Evolutionary conservation across 2,797 vertebrate species (phyloP).

Genomic region (Brachyalestes nurse): DNA sequence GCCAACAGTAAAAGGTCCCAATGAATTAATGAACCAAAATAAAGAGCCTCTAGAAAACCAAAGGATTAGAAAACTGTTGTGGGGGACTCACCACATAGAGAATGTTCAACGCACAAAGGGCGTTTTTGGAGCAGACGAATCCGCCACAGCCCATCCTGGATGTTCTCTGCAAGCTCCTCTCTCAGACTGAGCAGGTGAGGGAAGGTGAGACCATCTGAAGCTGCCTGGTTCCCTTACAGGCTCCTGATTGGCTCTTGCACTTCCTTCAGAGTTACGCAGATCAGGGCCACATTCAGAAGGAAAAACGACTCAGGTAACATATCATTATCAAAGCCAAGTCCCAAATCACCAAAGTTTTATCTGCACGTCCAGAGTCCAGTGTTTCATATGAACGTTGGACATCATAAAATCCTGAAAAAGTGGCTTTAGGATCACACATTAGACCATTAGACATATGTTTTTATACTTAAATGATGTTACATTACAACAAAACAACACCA

Average conservation of each 20-base stretch:
- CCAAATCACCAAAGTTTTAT: neutral
- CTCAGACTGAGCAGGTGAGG: neutral
- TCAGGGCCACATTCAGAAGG: neutral
- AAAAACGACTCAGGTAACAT: neutral
- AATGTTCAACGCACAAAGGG: constrained; percentile 83
- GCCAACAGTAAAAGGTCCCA: neutral
- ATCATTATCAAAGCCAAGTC: neutral
- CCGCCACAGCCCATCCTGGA: constrained; percentile 82
- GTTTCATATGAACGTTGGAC: neutral
- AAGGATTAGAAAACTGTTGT: neutral
- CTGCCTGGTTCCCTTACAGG: neutral
- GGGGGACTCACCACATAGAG: constrained; percentile 74
- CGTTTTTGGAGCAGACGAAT: constrained; percentile 84
- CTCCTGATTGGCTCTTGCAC: constrained; percentile 14
- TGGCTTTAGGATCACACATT: neutral
- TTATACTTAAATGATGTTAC: too few species aligned
- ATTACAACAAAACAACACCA: too few species aligned
- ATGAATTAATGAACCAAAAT: neutral
- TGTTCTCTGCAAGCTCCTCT: neutral
- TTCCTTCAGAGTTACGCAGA: neutral
- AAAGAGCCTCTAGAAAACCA: neutral
- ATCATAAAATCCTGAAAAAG: neutral
- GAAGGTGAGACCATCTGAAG: neutral
- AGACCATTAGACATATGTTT: too few species aligned
- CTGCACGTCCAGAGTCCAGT: neutral